phyloP scores from a whole-genome alignment of 2,888 invertebrate genomes.

The Agrochola lychnidis region DNA sequence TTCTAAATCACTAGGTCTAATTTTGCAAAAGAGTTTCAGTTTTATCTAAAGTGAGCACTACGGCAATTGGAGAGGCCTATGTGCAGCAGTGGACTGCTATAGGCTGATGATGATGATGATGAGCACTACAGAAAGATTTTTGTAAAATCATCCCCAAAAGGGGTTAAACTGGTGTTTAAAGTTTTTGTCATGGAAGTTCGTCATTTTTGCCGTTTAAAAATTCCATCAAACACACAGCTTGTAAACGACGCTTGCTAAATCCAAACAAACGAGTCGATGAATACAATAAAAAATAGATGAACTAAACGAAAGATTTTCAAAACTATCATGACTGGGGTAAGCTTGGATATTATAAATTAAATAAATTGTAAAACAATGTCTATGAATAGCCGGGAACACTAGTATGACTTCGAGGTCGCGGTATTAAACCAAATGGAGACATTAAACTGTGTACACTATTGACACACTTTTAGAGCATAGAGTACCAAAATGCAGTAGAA shows the following conservation, averaged over 20 bases:
- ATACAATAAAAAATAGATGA: not conserved
- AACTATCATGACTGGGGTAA: not conserved
- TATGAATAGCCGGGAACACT: slow-evolving; percentile 10
- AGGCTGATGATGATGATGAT: too few relatives aligned
- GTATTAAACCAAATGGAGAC: slow-evolving; percentile 24
- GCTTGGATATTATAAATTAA: not conserved
- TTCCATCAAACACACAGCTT: too few relatives aligned
- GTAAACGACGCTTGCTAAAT: too few relatives aligned
- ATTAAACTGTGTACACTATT: slow-evolving; percentile 30
- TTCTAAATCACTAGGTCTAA: too few relatives aligned
- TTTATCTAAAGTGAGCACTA: too few relatives aligned
- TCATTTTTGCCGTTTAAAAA: too few relatives aligned
- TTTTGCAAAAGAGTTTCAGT: too few relatives aligned
- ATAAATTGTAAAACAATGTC: slow-evolving; percentile 25
- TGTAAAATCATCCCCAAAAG: not conserved
- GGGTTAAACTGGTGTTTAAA: not conserved
- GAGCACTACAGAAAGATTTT: not conserved
- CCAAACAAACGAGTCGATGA: not conserved
- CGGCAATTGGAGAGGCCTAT: too few relatives aligned
- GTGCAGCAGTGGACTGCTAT: too few relatives aligned
- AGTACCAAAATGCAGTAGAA: not conserved
- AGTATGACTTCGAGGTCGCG: not conserved
- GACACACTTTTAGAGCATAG: slow-evolving; percentile 28
- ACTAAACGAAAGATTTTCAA: not conserved
- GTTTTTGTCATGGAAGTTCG: not conserved